Conservation (phyloP, 2,797 vertebrate species). For the Muscicapa comitata region DNA sequence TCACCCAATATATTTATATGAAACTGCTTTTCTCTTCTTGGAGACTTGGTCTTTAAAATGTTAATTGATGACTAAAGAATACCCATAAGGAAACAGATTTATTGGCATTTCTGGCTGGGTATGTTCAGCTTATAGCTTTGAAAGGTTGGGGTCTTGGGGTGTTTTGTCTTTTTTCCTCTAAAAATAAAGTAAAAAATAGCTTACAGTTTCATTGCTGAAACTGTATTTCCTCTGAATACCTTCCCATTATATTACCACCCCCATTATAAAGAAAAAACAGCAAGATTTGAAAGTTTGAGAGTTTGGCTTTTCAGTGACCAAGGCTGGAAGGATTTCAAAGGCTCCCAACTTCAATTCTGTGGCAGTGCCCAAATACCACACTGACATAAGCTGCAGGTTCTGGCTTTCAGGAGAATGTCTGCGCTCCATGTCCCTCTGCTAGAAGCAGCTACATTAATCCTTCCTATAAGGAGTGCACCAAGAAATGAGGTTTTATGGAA, state of each 20-base stretch:
- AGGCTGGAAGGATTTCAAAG: conserved; percentile 24
- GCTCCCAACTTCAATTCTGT: conserved; percentile 15
- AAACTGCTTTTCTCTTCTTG: background rate
- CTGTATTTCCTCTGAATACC: background rate
- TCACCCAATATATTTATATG: background rate
- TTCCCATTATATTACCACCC: background rate
- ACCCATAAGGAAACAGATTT: background rate
- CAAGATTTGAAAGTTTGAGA: background rate
- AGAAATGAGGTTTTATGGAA: background rate
- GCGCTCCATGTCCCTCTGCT: background rate
- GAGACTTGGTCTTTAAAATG: background rate
- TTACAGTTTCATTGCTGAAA: background rate
- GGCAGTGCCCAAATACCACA: conserved; percentile 16
- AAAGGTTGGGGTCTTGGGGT: background rate
- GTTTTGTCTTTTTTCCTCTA: background rate
- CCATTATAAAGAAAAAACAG: background rate
- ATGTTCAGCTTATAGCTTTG: background rate
- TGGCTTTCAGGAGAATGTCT: background rate
- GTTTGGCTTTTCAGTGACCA: conserved; percentile 40
- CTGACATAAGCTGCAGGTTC: conserved; percentile 29
- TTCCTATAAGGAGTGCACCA: background rate
- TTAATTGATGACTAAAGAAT: background rate
- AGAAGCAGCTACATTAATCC: background rate
- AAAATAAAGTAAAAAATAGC: background rate
- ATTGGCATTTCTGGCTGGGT: background rate